Conservation (phyloP, 2,888 invertebrate genomes). For the Amblyjoppa proteus region DNA sequence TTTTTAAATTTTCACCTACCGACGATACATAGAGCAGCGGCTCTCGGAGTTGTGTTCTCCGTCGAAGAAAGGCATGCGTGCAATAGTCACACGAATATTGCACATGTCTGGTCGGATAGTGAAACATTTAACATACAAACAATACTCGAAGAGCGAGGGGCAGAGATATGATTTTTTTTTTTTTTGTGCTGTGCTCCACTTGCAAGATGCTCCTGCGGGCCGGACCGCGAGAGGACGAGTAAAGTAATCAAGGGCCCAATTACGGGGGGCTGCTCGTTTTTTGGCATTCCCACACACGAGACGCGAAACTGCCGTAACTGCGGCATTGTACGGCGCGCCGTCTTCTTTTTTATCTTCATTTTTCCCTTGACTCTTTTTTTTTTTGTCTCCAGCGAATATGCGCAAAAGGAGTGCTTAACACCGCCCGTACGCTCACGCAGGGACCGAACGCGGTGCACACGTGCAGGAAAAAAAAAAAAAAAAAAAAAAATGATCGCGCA, state of each 20-base stretch:
- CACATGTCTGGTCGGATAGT: not conserved
- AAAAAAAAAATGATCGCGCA: conserved; percentile 20
- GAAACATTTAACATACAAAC: conserved; percentile 34
- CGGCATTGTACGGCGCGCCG: conserved; percentile 37
- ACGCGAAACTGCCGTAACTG: conserved; percentile 27
- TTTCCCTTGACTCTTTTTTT: not conserved
- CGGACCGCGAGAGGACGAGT: conserved; percentile 43
- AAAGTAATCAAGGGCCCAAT: conserved; percentile 64
- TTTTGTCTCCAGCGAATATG: conserved; percentile 30
- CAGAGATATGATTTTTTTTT: conserved; percentile 24
- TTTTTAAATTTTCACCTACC: conserved; percentile 12
- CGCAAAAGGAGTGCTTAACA: conserved; percentile 2
- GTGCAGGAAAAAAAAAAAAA: conserved; percentile 25
- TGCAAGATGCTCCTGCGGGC: conserved; percentile 14
- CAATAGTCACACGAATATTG: not conserved
- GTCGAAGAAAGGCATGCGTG: too few relatives aligned
- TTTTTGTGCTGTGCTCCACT: conserved; percentile 50
- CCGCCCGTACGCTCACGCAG: not conserved
- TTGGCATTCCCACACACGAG: conserved; percentile 49
- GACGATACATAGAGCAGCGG: too few relatives aligned
- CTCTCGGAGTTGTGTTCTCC: too few relatives aligned
- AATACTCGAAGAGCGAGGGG: not conserved
- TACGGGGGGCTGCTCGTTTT: conserved; percentile 57
- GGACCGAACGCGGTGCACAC: not conserved
- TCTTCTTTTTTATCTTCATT: conserved; percentile 1